Base-by-base conservation (phyloP, 2,113 vertebrate species). In the Catagonus wagneri region DNA sequence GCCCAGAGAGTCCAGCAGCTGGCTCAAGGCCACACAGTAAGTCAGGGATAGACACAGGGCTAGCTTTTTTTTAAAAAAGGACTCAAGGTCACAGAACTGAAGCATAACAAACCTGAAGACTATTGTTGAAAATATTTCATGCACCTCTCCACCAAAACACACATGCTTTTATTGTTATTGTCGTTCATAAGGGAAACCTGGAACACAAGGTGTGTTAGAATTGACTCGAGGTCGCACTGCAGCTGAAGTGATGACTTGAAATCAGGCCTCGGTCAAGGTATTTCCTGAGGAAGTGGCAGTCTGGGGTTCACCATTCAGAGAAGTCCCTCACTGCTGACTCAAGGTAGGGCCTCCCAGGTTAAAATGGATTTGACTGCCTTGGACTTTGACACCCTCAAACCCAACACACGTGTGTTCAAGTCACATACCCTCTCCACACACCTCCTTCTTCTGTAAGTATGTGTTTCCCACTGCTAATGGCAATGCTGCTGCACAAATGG, bases 21-120 rank as follows among this genome's bases (percentile, higher is more conserved):
- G 81, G 66, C 93, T 95, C 93, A 93, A 94, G 68, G 80, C 81
- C 90, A 83, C 93, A 81, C 58, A 96, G 81, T 14, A 96, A 90
- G 44, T 78, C 85, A 79, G 80, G 20, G 15, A 83, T 10, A 25
- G 61, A 94, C n/a, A 87, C 23, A 95, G 15, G 60, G 54, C 27
- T 68, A 76, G 54, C 27, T 32, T 32, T 75, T 80, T 68, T 66
- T 2, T 0, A 74, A 63, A 68, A 68, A 94, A 90, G 60, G 58
- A 68, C 27, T 92, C n/a, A 17, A 34, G 32, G 54, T 69, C 65
- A 87, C 39, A 74, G 36, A 95, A 89, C 66, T 91, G 60, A 95
- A 78, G 29, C 60, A 58, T 54, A 52, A 88, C 44, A 89, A 34
- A 92, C 8, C 36, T 68, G 50, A 29, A 94, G 34, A 76, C 69